Base-by-base conservation (phyloP, 2,113 vertebrate genomes). In the Cheilinus undulatus region DNA sequence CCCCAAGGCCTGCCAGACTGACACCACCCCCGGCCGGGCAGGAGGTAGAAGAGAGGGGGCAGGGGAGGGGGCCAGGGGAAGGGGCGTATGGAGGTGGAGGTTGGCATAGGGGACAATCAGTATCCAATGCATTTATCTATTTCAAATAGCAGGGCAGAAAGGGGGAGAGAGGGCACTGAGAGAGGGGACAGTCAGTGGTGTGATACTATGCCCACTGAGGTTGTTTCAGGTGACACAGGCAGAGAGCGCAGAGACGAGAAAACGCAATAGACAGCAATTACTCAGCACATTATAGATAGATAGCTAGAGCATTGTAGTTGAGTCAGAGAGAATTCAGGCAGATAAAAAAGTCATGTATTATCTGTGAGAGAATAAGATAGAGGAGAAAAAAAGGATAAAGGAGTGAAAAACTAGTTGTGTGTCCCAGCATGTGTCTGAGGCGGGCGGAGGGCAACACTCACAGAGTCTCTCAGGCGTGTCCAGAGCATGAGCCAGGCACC, bases 1-100 rank as follows among this genome's bases (percentile, higher is more conserved):
- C 86, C 91, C 91, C 85, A 74, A 82, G 85, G 81, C 87, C 89
- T 91, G 90, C 88, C 92, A 92, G 90, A 90, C 88, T 85, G 90
- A 91, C 88, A 90, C 83, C 76, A 62, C 84, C 82, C 76, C 83
- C 65, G 74, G 85, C 81, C 78, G 74, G 86, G 88, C 88, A 87
- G 85, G 86, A 86, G 85, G 89, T 71, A 73, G 78, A 80, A 68
- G n/a, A n/a, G n/a, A n/a, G 80, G 70, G 76, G 75, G 68, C 80
- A 49, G 54, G 76, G 58, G 71, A 60, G 62, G 78, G 78, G 59
- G 78, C 73, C 74, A 69, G 45, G 42, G 61, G 40, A 74, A 69
- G 68, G 81, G 67, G 69, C 67, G 56, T 43, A 64, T 58, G 60
- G 79, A 80, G 86, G 83, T 85, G 80, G 85, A 88, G 86, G 88